These are phyloP conservation scores for Tetraodon nigroviridis DNA, from an alignment of 2,113 vertebrate genomes.

Conservation along the genomic window DNA sequence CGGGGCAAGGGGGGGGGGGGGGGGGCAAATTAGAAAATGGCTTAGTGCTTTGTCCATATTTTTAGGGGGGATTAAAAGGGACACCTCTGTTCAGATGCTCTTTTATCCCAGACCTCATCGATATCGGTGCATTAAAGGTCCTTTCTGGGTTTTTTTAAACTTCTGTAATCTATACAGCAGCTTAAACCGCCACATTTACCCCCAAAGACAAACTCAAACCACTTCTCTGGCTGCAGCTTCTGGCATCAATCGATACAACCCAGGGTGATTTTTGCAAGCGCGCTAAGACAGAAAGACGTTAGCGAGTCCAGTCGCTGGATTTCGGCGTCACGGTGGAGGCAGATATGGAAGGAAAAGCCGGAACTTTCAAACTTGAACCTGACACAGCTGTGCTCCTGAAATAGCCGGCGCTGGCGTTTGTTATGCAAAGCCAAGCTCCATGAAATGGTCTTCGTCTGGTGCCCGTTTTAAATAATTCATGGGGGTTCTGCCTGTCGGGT, in stretches of 20 bases:
- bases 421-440: constrained; percentile 47
- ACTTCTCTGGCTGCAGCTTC: background rate
- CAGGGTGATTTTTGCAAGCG: too few species aligned
- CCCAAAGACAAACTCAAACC: constrained; percentile 20
- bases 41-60: constrained; percentile 24
- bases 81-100: constrained; percentile 12
- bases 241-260: too few species aligned
- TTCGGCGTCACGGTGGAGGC: background rate
- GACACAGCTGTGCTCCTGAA: constrained; percentile 52
- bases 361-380: constrained; percentile 54
- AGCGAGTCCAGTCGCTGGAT: too few species aligned
- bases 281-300: too few species aligned
- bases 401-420: constrained; percentile 27
- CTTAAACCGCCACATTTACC: background rate
- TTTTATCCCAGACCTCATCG: constrained; percentile 15
- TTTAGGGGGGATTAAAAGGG: constrained; percentile 22
- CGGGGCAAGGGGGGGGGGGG: too few species aligned
- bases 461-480: constrained; percentile 47
- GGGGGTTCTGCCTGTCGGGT: background rate
- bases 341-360: constrained; percentile 44
- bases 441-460: constrained; percentile 8
- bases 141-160: background rate
- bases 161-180: background rate
- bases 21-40: constrained; percentile 23
- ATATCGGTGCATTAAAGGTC: background rate